Evolutionary conservation across 2,113 vertebrate genomes (phyloP), one percentile per base, ranked within the genome.

Genomic region (Climacteris rufus): DNA sequence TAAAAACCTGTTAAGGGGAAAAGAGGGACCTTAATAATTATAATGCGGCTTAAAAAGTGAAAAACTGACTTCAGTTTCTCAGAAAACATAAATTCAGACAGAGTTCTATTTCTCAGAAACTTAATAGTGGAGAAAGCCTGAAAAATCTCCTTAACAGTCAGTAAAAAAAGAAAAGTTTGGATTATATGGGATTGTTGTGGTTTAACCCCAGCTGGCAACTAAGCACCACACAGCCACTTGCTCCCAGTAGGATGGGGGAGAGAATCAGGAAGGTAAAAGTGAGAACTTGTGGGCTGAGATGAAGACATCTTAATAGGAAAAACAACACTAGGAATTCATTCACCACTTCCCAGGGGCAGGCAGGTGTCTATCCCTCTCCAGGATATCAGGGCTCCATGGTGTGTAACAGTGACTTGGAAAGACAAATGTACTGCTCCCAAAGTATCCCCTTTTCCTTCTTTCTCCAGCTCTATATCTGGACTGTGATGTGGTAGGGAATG

Each of bases 381-480:
- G 45, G 59, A 37, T 5, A 40, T 7, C 2, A 1, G 8, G 44
- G 20, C 27, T 65, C 30, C 1, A 0, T 50, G 37, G 8, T 1
- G 0, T 3, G 1, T 40, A 19, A 5, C 0, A 3, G 13, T 37
- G 13, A 31, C 40, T 60, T 57, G 40, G 0, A 3, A 74, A 78
- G 59, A 20, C 31, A 83, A 83, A 35, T 56, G 35, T 42, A 2
- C 31, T 54, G 47, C 47, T 76, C 15, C 12, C 8, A 15, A 22
- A 61, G 54, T n/a, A n/a, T 37, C 13, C 11, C 2, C 6, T 2
- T 8, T 35, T 25, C 6, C 13, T 57, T 44, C 8, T 49, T 60
- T 2, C 24, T 8, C 6, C 10, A 20, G 14, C 9, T 70, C 42
- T 69, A 1, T 2, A 3, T 15, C 4, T 35, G 64, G 53, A n/a